Conservation (phyloP, 2,797 vertebrate genomes). For the Sebastes oblongus region DNA sequence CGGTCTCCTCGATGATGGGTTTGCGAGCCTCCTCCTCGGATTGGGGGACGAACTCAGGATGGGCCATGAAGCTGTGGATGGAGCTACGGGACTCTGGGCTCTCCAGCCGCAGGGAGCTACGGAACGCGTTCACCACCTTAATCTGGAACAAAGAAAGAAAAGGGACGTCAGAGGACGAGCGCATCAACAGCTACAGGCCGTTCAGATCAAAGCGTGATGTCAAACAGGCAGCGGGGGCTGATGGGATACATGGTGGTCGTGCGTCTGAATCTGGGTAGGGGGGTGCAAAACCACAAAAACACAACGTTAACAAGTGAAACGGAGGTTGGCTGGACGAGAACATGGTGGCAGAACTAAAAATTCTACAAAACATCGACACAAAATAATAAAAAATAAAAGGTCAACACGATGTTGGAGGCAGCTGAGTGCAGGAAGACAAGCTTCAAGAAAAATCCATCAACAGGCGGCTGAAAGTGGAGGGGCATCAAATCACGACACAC, state of each 20-base stretch:
- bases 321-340: background rate
- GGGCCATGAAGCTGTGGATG: conserved; percentile 97
- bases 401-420: conserved; percentile 6
- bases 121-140: conserved; percentile 97
- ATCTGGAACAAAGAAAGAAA: conserved; percentile 80
- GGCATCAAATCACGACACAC: background rate
- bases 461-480: background rate
- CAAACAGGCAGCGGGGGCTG: conserved; percentile 15
- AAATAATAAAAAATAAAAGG: background rate
- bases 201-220: background rate
- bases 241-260: conserved; percentile 16
- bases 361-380: conserved; percentile 10
- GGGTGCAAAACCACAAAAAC: conserved; percentile 33
- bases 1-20: conserved; percentile 82
- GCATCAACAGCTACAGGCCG: rapidly evolving
- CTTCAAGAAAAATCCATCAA: background rate
- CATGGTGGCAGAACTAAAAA: background rate
- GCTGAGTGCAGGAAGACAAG: conserved; percentile 6
- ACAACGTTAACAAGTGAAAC: conserved; percentile 4
- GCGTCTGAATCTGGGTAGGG: background rate
- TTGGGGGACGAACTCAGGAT: conserved; percentile 89
- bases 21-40: conserved; percentile 87
- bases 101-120: conserved; percentile 91
- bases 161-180: background rate
- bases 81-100: conserved; percentile 91